These are phyloP conservation scores for Coilia nasus DNA, from an alignment of 2,797 vertebrate genomes.

Conservation along the genomic window DNA sequence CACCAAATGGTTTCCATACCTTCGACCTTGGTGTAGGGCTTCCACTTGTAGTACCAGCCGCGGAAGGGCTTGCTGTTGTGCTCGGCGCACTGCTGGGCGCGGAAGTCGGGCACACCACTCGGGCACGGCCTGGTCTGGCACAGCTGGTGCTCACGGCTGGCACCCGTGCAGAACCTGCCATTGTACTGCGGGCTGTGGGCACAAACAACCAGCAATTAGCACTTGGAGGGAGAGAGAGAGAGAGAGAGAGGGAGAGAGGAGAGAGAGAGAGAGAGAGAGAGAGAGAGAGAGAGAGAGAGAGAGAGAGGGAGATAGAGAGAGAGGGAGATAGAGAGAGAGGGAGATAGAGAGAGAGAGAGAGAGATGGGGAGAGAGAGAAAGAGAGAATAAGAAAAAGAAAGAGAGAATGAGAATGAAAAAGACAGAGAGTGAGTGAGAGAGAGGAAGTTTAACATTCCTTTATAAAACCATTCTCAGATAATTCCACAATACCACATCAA, in stretches of 20 bases:
- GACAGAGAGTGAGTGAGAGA: no score
- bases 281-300: no score
- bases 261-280: not conserved
- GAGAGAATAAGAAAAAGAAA: no score
- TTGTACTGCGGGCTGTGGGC: slow-evolving; percentile 87
- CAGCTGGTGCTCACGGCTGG: slow-evolving; percentile 85
- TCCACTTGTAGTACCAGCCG: slow-evolving; percentile 99
- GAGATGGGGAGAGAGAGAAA: slow-evolving; percentile 34
- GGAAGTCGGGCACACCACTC: slow-evolving; percentile 79
- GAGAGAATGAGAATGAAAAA: no score
- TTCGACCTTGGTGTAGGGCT: slow-evolving; percentile 95
- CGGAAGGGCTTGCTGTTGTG: slow-evolving; percentile 98
- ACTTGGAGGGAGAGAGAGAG: slow-evolving; percentile 33
- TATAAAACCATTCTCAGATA: no score
- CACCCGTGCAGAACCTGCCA: slow-evolving; percentile 89
- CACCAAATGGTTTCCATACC: slow-evolving; percentile 71
- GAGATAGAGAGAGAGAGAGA: no score
- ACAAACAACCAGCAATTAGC: slow-evolving; percentile 38
- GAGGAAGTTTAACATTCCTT: no score
- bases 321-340: no score
- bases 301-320: no score
- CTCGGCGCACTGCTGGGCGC: slow-evolving; percentile 93
- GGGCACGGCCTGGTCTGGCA: slow-evolving; percentile 84
- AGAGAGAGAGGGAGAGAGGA: not conserved
- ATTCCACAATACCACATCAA: no score